Percentiles rank a stretch among this genome's conserved stretches.
phyloP scores from a whole-genome alignment of 2,888 invertebrate species.

The Rhyacophila evoluta region DNA sequence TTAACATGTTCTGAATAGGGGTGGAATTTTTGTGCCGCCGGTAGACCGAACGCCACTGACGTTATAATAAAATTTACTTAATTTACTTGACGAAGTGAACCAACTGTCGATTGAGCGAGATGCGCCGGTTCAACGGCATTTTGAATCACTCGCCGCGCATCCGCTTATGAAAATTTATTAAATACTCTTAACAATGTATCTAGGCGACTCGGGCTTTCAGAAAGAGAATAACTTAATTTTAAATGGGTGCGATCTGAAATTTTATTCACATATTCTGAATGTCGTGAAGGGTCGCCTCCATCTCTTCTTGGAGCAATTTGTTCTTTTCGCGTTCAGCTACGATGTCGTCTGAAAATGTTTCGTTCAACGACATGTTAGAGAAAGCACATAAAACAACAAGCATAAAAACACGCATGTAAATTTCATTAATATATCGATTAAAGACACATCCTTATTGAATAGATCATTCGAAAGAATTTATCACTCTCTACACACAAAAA shows the following conservation, averaged over 20 bases:
- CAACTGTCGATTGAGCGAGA: conserved; percentile 8
- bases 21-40: conserved; percentile 43
- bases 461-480: too few relatives aligned
- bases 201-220: conserved; percentile 31
- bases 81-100: conserved; percentile 31
- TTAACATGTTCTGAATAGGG: conserved; percentile 40
- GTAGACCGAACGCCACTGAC: background rate
- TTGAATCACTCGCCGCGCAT: background rate
- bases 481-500: background rate
- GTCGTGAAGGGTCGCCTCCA: conserved; percentile 99
- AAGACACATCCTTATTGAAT: background rate
- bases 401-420: conserved; percentile 23
- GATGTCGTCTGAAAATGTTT: conserved; percentile 86
- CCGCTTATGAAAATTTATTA: background rate
- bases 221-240: conserved; percentile 44
- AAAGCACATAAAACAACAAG: conserved; percentile 54
- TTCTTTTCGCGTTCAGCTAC: conserved; percentile 94
- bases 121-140: background rate
- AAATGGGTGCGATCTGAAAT: conserved; percentile 53
- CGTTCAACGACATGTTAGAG: conserved; percentile 61
- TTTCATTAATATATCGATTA: too few relatives aligned
- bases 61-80: conserved; percentile 27
- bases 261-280: conserved; percentile 96
- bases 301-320: conserved; percentile 96
- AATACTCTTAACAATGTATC: conserved; percentile 37